Evolutionary conservation across 1,140 invertebrate genomes (phyloP), one percentile per base, ranked within the genome.

Genomic region (Dendrolimus kikuchii): DNA sequence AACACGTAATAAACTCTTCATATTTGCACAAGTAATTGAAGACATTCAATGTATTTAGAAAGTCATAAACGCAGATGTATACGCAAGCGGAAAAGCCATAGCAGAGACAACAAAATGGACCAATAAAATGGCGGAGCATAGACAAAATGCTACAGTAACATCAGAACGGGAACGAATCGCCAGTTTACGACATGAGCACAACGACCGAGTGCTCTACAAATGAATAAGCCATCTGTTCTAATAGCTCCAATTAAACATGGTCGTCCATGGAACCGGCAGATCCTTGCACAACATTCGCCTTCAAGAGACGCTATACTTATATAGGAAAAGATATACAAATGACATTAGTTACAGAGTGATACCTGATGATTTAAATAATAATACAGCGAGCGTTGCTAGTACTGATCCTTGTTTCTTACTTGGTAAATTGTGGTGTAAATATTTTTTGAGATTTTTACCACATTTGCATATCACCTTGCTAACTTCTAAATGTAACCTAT

Each of bases 161-260:
- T 81, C 80, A 78, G 78, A 80, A 84, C 79, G 72, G 76, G 78
- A 86, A 86, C 83, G 81, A 82, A 86, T 84, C 73, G 75, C 80
- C 74, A 79, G 80, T 86, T 86, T 86, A 84, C 83, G 83, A 86
- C 81, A 74, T 70, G 74, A 78, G 76, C 77, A 66, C 78, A 78
- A 80, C 81, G 78, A 77, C 73, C 81, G 81, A 84, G 66, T 86
- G 81, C 77, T 83, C 80, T 86, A 86, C 81, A 84, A 86, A 84
- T 86, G 83, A 84, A 86, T 84, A 86, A 86, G 83, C 83, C 83
- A 86, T 86, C 83, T 82, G 81, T 74, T 78, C 80, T 86, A 84
- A 86, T 86, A 79, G 83, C 72, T 59, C 76, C 80, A 85, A 86
- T 86, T 85, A 86, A 86, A 86, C 78, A 86, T 80, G 77, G 70